Base-by-base conservation (phyloP, 2,113 vertebrate genomes). In the Proterorhinus semilunaris region DNA sequence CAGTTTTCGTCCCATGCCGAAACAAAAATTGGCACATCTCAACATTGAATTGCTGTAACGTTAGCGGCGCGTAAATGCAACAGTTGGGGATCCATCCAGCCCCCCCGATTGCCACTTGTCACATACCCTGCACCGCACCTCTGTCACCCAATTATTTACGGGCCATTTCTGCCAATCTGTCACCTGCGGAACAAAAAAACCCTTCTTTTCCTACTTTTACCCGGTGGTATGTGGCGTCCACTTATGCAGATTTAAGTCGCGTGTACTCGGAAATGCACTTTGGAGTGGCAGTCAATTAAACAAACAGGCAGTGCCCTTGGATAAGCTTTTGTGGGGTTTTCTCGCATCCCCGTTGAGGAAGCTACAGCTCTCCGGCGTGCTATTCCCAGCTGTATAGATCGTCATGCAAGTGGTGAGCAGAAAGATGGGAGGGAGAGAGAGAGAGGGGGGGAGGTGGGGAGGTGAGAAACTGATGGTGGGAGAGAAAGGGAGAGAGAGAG, bases 381-480 rank as follows among this genome's bases (percentile, higher is more conserved):
- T 82, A 83, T 83, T 87, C 87, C 86, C 87, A 85, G 80, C 82
- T 87, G 84, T 82, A 70, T 80, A 76, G 85, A 79, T 78, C 79
- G 82, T 83, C 82, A 85, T 77, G 83, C 83, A 85, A 71, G 82
- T 82, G 63, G 69, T 2, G 68, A 74, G 78, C 71, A 69, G 68
- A 82, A 58, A 70, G 77, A 51, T 72, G 42, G 48, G 21, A 15
- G 8, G 44, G 15, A 15, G 17, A 17, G 50, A 42, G 12, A 44
- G 42, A 6, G 17, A 6, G 57, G 21, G 54, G 27, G 5, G 48
- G 64, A 66, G 57, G 10, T 17, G 7, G 53, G n/a, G 53, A 5
- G 53, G 17, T 6, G 11, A 47, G 68, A 62, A 62, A 62, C 11
- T 53, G 71, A 75, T 9, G 58, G 59, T 71, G 54, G 51, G 50